Conservation (phyloP, 2,888 invertebrate species). For the Tricholauxania praeusta region DNA sequence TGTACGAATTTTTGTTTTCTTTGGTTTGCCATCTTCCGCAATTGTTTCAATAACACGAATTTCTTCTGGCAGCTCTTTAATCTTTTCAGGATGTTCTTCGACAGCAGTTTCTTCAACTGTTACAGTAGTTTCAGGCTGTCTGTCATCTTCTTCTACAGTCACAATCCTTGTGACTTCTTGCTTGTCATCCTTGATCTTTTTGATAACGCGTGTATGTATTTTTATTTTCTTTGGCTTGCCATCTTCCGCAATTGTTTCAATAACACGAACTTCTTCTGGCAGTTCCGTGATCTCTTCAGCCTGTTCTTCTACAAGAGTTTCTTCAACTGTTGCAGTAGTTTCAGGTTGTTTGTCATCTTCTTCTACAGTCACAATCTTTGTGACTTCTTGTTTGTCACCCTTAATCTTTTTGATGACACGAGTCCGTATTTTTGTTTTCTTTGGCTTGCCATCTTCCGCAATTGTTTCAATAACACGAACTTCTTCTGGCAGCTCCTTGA, state of each 20-base stretch:
- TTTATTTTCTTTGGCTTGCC: conserved; percentile 39
- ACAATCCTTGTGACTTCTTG: conserved; percentile 45
- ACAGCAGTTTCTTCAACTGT: conserved; percentile 40
- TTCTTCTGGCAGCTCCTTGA: conserved; percentile 36
- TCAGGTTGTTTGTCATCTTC: conserved; percentile 40
- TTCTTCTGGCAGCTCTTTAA: conserved; percentile 41
- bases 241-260: conserved; percentile 38
- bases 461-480: conserved; percentile 37
- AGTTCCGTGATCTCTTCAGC: conserved; percentile 34
- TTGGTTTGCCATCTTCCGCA: conserved; percentile 43
- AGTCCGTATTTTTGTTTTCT: conserved; percentile 36
- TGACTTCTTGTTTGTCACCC: conserved; percentile 39
- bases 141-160: conserved; percentile 45
- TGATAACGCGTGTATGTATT: conserved; percentile 38
- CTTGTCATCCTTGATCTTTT: conserved; percentile 37
- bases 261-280: conserved; percentile 41
- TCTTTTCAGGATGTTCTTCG: conserved; percentile 35
- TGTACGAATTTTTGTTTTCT: conserved; percentile 39
- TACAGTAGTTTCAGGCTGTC: conserved; percentile 42
- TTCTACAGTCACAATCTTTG: conserved; percentile 38
- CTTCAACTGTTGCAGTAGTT: conserved; percentile 39
- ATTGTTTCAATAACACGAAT: conserved; percentile 39
- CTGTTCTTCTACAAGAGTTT: conserved; percentile 32
- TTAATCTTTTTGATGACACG: conserved; percentile 41
- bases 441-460: conserved; percentile 38